Percentiles rank a stretch among this genome's conserved stretches.
Conservation (phyloP, 2,888 invertebrate genomes). For the Phorcus lineatus region DNA sequence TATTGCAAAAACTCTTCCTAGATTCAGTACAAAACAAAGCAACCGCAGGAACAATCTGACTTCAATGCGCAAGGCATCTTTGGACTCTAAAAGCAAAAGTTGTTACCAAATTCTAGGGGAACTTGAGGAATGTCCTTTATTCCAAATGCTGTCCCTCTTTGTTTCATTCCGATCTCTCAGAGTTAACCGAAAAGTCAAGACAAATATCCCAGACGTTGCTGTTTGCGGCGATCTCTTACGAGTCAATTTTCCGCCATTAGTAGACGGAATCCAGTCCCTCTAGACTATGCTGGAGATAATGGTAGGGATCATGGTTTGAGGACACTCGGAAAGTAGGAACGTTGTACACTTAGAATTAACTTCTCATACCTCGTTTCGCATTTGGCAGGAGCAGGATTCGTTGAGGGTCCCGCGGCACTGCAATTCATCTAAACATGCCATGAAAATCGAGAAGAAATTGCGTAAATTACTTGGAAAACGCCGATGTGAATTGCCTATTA, state of each 20-base stretch:
- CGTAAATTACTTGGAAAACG: slow-evolving; percentile 20
- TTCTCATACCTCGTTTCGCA: slow-evolving; percentile 21
- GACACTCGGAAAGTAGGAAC: background rate
- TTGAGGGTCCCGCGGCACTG: background rate
- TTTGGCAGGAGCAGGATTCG: background rate
- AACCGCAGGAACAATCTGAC: background rate
- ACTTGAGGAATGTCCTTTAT: slow-evolving; percentile 12
- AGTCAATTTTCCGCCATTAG: slow-evolving; percentile 20
- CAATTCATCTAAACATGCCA: slow-evolving; percentile 20
- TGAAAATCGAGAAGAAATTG: slow-evolving; percentile 8
- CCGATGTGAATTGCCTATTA: slow-evolving; percentile 16
- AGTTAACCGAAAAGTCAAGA: slow-evolving; percentile 20
- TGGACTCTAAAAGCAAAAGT: slow-evolving; percentile 14
- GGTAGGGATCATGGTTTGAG: background rate
- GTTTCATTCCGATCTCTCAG: slow-evolving; percentile 1
- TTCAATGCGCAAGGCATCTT: background rate
- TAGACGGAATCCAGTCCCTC: background rate
- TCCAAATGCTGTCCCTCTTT: slow-evolving; percentile 8
- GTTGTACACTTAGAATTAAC: slow-evolving; percentile 15
- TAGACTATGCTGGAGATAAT: slow-evolving; percentile 1
- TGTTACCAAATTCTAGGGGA: slow-evolving; percentile 20
- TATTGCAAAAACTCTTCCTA: background rate
- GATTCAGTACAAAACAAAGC: background rate
- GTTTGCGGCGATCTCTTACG: slow-evolving; percentile 5
- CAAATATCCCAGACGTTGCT: background rate